phyloP scores from a whole-genome alignment of 2,797 vertebrate genomes.

The Lagocephalus sceleratus region DNA sequence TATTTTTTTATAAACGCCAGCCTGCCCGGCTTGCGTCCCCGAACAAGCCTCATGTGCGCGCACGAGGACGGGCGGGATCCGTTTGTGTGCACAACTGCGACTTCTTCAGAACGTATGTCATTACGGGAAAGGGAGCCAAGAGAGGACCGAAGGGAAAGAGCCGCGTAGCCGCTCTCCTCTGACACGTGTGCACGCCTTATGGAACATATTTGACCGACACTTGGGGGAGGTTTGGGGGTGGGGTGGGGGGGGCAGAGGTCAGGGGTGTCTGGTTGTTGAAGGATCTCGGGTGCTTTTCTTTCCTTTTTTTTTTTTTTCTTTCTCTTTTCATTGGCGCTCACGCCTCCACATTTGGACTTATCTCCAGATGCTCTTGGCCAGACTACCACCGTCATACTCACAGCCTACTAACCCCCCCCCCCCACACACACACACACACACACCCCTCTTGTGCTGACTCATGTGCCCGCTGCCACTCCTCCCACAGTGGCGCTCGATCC shows the following conservation, averaged over 20 bases:
- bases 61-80: too few relatives aligned
- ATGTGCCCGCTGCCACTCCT: conserved; percentile 22
- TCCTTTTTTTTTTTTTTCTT: too few relatives aligned
- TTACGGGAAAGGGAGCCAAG: background rate
- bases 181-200: background rate
- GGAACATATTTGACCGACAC: background rate
- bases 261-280: conserved; percentile 12
- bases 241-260: conserved; percentile 13
- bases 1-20: conserved; percentile 19
- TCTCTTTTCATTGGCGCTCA: background rate
- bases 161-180: background rate
- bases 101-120: too few relatives aligned
- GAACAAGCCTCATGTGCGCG: conserved; percentile 29
- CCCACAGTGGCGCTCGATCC: conserved; percentile 26
- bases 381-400: background rate
- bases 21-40: conserved; percentile 28
- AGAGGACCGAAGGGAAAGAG: background rate
- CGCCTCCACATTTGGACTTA: background rate
- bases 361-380: conserved; percentile 1
- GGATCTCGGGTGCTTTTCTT: conserved; percentile 7
- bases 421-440: background rate
- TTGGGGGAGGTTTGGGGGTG: conserved; percentile 10
- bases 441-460: conserved; percentile 21
- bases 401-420: too few relatives aligned
- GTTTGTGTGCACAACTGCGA: too few relatives aligned